phyloP scores from a whole-genome alignment of 2,888 invertebrate genomes.

The Ichneumoninae sp. region DNA sequence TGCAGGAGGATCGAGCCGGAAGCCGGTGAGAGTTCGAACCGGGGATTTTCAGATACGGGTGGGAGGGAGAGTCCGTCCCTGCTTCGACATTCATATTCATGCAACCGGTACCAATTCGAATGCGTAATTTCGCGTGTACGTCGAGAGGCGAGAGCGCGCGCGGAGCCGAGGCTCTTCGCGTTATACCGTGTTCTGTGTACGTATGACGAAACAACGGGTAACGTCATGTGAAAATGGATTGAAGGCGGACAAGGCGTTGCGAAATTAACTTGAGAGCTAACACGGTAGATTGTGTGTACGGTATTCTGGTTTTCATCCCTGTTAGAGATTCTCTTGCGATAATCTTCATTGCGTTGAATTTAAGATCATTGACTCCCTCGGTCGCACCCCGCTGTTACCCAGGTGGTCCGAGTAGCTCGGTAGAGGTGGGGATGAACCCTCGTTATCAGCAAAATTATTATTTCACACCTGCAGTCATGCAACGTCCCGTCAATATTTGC shows the following conservation, averaged over 20 bases:
- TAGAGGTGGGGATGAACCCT: neutral
- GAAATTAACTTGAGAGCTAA: slow-evolving; percentile 36
- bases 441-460: neutral
- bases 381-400: neutral
- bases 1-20: slow-evolving; percentile 64
- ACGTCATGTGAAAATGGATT: slow-evolving; percentile 55
- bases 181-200: slow-evolving; percentile 13
- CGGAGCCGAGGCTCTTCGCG: slow-evolving; percentile 25
- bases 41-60: slow-evolving; percentile 68
- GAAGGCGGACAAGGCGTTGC: slow-evolving; percentile 49
- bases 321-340: too few relatives aligned
- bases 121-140: slow-evolving; percentile 73
- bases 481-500: neutral
- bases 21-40: slow-evolving; percentile 68
- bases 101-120: slow-evolving; percentile 73
- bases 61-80: neutral
- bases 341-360: too few relatives aligned
- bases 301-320: too few relatives aligned
- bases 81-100: slow-evolving; percentile 76
- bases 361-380: neutral
- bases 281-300: neutral
- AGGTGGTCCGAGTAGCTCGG: neutral
- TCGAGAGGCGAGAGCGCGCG: slow-evolving; percentile 69
- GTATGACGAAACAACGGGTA: slow-evolving; percentile 50
- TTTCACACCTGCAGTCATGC: neutral